A percentile compares a stretch with the other conserved stretches of the same genome.
Evolutionary conservation across 2,888 invertebrate genomes (phyloP).

Genomic region (Perithous albicinctus): DNA sequence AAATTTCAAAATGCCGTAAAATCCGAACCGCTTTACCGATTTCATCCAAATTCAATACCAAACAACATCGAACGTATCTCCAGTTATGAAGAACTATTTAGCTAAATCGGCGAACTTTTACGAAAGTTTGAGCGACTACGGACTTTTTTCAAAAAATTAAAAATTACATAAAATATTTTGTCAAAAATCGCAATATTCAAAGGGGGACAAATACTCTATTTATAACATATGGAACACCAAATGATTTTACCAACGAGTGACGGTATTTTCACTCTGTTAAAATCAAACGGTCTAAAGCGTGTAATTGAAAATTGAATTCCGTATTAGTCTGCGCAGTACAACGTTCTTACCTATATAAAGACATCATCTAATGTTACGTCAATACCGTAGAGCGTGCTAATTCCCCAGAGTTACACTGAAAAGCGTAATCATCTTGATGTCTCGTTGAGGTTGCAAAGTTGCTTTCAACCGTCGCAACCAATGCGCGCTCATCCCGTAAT

Average conservation of each 20-base stretch:
- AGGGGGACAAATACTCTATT: too few relatives aligned
- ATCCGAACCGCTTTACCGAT: too few relatives aligned
- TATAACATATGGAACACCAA: background rate
- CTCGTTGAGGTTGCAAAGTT: slow-evolving; percentile 39
- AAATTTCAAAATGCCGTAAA: too few relatives aligned
- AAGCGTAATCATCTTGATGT: slow-evolving; percentile 34
- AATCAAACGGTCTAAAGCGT: background rate
- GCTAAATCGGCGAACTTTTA: too few relatives aligned
- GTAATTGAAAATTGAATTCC: background rate
- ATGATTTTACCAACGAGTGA: background rate
- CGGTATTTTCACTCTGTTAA: background rate
- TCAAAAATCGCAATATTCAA: too few relatives aligned
- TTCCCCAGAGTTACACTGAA: slow-evolving; percentile 22
- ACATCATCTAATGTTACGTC: slow-evolving; percentile 9
- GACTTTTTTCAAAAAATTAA: too few relatives aligned
- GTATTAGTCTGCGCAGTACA: background rate
- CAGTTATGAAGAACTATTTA: too few relatives aligned
- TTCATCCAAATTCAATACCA: too few relatives aligned
- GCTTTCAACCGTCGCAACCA: slow-evolving; percentile 10
- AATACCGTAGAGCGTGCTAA: slow-evolving; percentile 13
- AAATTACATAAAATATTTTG: too few relatives aligned
- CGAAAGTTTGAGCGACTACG: too few relatives aligned
- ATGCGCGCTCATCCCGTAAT: slow-evolving; percentile 33
- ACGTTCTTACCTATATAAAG: slow-evolving; percentile 4
- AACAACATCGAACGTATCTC: too few relatives aligned